Evolutionary conservation across 2,797 vertebrate genomes (phyloP).

Genomic region (Malacoraja senta): DNA sequence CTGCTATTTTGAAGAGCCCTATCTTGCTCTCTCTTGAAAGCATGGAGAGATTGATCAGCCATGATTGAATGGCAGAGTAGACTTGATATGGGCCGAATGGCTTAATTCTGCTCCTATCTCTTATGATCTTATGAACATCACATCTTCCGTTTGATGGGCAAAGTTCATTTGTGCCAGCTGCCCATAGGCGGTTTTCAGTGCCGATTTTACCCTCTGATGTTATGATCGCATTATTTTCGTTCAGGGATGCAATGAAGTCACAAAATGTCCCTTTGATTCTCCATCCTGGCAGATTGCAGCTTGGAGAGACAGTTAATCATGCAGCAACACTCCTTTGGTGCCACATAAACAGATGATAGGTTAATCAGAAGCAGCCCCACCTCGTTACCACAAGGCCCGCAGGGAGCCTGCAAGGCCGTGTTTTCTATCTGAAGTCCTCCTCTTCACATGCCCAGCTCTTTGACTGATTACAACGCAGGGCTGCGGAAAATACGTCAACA

Average conservation of each 20-base stretch:
- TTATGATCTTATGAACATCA: too few relatives aligned
- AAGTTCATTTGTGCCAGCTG: not conserved
- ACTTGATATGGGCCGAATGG: too few relatives aligned
- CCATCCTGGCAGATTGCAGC: not conserved
- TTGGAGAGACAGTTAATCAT: not conserved
- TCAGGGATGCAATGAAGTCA: not conserved
- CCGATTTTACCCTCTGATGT: not conserved
- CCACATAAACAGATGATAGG: not conserved
- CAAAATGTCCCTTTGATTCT: conserved; percentile 15
- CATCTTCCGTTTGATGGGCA: not conserved
- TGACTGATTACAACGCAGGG: not conserved
- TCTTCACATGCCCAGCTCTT: not conserved
- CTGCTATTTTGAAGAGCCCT: too few relatives aligned
- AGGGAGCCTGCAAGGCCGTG: not conserved
- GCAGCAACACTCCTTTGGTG: not conserved
- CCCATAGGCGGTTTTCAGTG: not conserved
- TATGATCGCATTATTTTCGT: not conserved
- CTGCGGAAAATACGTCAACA: not conserved
- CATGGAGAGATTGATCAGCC: too few relatives aligned
- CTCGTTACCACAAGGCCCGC: not conserved
- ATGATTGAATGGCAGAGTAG: too few relatives aligned
- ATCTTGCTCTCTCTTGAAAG: too few relatives aligned
- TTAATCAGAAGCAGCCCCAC: not conserved
- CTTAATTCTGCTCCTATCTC: too few relatives aligned
- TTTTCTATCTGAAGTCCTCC: conserved; percentile 13